phyloP scores from a whole-genome alignment of 1,140 invertebrate genomes.

The Micrasema minimum region DNA sequence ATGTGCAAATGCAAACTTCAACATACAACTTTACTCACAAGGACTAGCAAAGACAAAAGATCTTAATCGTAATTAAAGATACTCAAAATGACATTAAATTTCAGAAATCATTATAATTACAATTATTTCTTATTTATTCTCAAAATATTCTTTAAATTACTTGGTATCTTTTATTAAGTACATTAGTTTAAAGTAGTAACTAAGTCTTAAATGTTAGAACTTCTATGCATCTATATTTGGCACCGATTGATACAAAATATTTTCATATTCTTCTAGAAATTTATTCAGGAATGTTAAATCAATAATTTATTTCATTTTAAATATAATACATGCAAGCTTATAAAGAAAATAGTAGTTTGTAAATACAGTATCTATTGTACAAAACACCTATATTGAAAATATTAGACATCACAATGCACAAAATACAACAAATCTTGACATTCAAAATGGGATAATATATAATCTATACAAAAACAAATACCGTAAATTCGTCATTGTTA shows the following conservation, averaged over 20 bases:
- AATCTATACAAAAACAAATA: no score
- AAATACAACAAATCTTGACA: constrained; percentile 1
- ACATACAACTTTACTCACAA: no score
- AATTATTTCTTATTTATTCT: no score
- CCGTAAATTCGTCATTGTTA: no score
- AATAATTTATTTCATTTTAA: not conserved
- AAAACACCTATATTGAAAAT: constrained; percentile 7
- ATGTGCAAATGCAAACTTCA: constrained; percentile 51
- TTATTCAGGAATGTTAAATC: constrained; percentile 16
- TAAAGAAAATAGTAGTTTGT: not conserved
- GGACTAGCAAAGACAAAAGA: not conserved
- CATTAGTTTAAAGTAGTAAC: not conserved
- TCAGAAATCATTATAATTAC: no score
- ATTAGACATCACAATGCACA: constrained; percentile 14
- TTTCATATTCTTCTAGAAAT: not conserved
- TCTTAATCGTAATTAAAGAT: not conserved
- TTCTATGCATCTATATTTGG: constrained; percentile 36
- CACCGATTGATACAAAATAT: constrained; percentile 46
- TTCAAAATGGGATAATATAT: not conserved
- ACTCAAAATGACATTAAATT: no score
- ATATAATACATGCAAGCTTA: no score
- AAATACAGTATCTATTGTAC: constrained; percentile 2
- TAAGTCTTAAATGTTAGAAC: constrained; percentile 16
- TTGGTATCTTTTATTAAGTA: no score
- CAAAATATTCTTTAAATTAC: no score